These are phyloP conservation scores for Lysandra coridon DNA, from an alignment of 2,888 invertebrate genomes.

Conservation along the genomic window DNA sequence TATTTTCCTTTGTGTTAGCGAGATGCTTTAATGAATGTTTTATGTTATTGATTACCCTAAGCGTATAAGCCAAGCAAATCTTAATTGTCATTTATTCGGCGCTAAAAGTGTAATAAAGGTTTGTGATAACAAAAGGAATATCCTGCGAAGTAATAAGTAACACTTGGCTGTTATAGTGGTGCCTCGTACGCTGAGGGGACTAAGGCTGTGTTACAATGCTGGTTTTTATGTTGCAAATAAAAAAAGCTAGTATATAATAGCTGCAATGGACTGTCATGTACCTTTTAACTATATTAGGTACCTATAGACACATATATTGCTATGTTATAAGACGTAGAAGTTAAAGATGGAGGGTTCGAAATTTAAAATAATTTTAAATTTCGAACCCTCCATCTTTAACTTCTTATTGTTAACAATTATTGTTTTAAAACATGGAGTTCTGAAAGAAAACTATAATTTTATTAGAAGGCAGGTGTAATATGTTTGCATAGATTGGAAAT, in stretches of 20 bases:
- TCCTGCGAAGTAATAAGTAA: conserved; percentile 17
- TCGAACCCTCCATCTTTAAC: too few relatives aligned
- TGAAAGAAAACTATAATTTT: too few relatives aligned
- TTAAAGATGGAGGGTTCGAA: too few relatives aligned
- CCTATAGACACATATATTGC: too few relatives aligned
- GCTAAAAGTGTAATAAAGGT: background rate
- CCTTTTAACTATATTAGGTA: too few relatives aligned
- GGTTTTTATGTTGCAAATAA: background rate
- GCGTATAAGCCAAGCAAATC: background rate
- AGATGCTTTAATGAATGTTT: too few relatives aligned
- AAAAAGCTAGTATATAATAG: background rate
- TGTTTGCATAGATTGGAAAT: too few relatives aligned
- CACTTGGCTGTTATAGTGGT: conserved; percentile 3
- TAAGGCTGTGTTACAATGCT: background rate
- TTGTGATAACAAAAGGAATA: conserved; percentile 11
- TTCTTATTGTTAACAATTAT: too few relatives aligned
- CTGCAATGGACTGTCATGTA: background rate
- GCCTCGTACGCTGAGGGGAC: background rate
- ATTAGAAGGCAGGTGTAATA: too few relatives aligned
- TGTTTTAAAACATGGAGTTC: too few relatives aligned
- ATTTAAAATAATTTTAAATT: too few relatives aligned
- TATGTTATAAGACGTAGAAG: too few relatives aligned
- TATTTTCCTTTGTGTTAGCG: background rate
- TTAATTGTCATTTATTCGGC: background rate
- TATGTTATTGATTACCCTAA: background rate